A percentile compares a stretch with the other conserved stretches of the same genome.
Conservation (phyloP, 2,797 vertebrate species). For the Rhinoraja longicauda region DNA sequence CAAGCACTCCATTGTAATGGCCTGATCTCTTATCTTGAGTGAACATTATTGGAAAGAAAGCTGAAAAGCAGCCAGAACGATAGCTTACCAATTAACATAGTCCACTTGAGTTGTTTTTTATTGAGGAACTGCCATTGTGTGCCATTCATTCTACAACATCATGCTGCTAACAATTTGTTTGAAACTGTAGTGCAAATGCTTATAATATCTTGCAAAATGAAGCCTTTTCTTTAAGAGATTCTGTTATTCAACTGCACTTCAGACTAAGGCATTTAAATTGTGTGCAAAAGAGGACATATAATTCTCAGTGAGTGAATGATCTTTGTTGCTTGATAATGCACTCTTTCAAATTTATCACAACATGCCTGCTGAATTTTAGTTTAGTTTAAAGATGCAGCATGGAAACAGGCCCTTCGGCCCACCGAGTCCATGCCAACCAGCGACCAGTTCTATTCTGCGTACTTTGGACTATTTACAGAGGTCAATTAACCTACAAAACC, state of each 20-base stretch:
- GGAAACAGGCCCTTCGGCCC: too few relatives aligned
- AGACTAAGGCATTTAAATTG: not conserved
- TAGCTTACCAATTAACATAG: not conserved
- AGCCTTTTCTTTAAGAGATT: not conserved
- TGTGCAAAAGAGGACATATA: too few relatives aligned
- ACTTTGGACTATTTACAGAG: too few relatives aligned
- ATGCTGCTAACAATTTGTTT: not conserved
- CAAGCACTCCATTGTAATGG: not conserved
- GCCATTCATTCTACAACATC: not conserved
- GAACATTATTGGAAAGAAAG: not conserved
- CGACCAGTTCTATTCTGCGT: too few relatives aligned
- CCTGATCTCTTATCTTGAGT: not conserved
- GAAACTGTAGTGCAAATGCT: not conserved
- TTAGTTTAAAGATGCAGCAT: too few relatives aligned
- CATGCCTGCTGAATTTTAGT: not conserved
- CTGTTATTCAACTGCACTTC: not conserved
- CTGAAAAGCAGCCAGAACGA: not conserved
- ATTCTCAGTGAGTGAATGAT: not conserved
- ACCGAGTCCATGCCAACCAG: too few relatives aligned
- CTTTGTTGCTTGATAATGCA: not conserved
- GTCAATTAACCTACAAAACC: too few relatives aligned
- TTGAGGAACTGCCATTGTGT: too few relatives aligned
- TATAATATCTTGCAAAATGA: not conserved
- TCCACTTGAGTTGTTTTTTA: not conserved
- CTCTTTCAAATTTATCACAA: not conserved